Base-by-base conservation (phyloP, 1,140 invertebrate genomes). In the Drosophila watanabei region DNA sequence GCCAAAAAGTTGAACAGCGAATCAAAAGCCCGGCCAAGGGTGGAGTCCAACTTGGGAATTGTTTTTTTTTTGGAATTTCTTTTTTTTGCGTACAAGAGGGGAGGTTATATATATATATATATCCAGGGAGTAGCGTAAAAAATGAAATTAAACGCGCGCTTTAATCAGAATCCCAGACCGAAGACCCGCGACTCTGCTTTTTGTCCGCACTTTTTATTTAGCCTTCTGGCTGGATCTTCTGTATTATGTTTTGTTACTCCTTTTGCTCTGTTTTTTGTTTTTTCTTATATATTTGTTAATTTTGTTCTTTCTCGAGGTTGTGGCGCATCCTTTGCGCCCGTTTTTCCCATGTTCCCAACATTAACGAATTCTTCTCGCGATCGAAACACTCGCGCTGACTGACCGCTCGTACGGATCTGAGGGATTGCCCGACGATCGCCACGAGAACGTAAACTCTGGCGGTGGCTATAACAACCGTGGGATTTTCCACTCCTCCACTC, bases 61-160 rank as follows among this genome's bases (percentile, higher is more conserved):
- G 63, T 63, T 45, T 66, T 56, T 56, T 54, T 10, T 35, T n/a
- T 24, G 1, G 3, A 2, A 24, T 24, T 24, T 24, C 3, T 32
- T 63, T 30, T 39, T 30, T 18, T 39, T 30, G 28, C 57, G 35
- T 11, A 9, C 9, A 18, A 20, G 56, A 20, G 54, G 62, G 37
- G 33, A 32, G 46, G 30, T 6, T 43, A 32, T 61, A 30, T 28
- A 45, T 28, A 45, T 39, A 24, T 45, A 59, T 37, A 39, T 65
- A 52, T 54, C 68, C 58, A 59, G 72, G 75, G 86, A 89, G 85
- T 90, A 90, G 85, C 86, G 86, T 89, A 89, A 89, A 89, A 89
- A 89, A 89, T 90, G 81, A 89, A 89, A 89, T 89, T 89, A 89
- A 89, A 89, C 85, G 86, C 86, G 85, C 85, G 86, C 85, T 90